Conservation (phyloP, 2,888 invertebrate species). For the Smittia sp. region DNA sequence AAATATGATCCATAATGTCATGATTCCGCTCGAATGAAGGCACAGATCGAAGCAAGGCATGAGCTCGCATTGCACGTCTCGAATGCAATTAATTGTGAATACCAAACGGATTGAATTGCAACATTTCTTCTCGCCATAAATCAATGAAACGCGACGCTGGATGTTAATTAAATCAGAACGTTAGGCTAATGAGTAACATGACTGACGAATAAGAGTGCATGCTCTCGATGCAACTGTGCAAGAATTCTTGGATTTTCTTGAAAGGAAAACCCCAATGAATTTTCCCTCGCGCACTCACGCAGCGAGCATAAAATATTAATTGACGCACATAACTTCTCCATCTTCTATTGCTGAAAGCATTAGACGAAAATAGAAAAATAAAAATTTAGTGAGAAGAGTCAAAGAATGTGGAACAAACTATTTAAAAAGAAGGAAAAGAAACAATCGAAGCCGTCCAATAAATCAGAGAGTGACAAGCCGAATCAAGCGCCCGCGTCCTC, state of each 20-base stretch:
- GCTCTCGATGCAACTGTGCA: too few species aligned
- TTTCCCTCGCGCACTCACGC: neutral
- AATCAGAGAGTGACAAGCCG: slow-evolving; percentile 10
- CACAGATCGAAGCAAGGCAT: neutral
- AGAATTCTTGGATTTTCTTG: neutral
- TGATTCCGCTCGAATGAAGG: neutral
- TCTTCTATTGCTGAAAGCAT: neutral
- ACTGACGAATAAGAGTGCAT: too few species aligned
- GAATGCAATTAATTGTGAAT: slow-evolving; percentile 31
- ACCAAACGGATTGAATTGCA: slow-evolving; percentile 33
- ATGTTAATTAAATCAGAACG: neutral
- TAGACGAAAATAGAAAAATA: slow-evolving; percentile 19
- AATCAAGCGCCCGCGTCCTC: neutral
- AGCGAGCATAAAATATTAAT: slow-evolving; percentile 11
- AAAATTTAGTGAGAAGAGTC: neutral
- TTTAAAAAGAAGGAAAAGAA: slow-evolving; percentile 26
- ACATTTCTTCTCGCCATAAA: slow-evolving; percentile 24
- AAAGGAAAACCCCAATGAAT: slow-evolving; percentile 8
- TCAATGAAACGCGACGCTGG: neutral
- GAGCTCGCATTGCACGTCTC: neutral
- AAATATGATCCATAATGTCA: slow-evolving; percentile 1
- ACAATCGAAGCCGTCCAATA: slow-evolving; percentile 32
- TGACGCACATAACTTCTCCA: neutral
- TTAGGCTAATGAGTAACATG: neutral
- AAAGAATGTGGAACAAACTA: slow-evolving; percentile 35